Percentiles rank a stretch among this genome's conserved stretches.
Evolutionary conservation across 1,140 invertebrate genomes (phyloP).

Genomic region (Eufriesea mexicana): DNA sequence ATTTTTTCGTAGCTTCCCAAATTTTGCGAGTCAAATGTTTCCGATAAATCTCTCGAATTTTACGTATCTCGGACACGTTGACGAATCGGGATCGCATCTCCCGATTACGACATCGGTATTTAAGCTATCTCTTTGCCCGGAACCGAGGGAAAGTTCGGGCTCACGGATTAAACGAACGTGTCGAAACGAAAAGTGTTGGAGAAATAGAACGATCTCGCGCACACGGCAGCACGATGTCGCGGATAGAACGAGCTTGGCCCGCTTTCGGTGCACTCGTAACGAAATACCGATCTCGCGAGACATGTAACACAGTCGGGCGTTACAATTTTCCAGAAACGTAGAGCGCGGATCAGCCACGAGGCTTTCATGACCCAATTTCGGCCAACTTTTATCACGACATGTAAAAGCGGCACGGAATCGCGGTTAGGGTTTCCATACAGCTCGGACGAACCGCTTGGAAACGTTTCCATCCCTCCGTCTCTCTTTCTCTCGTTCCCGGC

Average conservation of each 20-base stretch:
- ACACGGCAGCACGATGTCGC: neutral
- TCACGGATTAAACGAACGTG: no score
- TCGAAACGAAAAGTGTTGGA: no score
- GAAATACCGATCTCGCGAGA: neutral
- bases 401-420: slow-evolving; percentile 7
- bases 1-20: no score
- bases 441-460: neutral
- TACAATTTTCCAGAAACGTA: slow-evolving; percentile 18
- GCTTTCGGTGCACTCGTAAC: neutral
- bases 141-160: no score
- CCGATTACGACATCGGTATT: no score
- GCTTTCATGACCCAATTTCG: slow-evolving; percentile 47
- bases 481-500: neutral
- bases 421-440: slow-evolving; percentile 25
- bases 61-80: no score
- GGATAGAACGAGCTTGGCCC: neutral
- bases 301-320: neutral
- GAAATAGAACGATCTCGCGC: no score
- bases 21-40: neutral
- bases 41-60: neutral
- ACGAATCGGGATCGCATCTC: no score
- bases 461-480: no score
- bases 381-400: slow-evolving; percentile 42
- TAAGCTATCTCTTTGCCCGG: no score
- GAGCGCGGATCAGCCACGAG: slow-evolving; percentile 37